These are phyloP conservation scores for Chaetura pelagica DNA, from an alignment of 2,113 vertebrate species.

Conservation along the genomic window DNA sequence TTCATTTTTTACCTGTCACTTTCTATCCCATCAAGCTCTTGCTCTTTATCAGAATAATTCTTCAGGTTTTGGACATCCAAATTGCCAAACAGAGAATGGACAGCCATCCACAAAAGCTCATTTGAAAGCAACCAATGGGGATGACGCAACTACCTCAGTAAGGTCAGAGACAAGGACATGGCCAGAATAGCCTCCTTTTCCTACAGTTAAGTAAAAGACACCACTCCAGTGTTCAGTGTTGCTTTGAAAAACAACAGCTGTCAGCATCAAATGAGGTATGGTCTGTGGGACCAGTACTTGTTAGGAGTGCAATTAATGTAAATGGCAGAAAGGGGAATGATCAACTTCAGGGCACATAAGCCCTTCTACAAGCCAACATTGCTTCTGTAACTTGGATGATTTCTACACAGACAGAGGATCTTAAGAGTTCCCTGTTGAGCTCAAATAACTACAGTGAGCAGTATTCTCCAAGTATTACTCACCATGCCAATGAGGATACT, in stretches of 20 bases:
- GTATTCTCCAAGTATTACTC: not conserved
- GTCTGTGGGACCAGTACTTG: not conserved
- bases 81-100: not conserved
- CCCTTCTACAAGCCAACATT: not conserved
- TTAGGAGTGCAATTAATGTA: not conserved
- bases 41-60: not conserved
- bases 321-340: not conserved
- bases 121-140: not conserved
- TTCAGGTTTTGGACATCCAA: not conserved
- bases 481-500: not conserved
- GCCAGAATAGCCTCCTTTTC: not conserved
- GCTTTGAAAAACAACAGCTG: not conserved
- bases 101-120: not conserved
- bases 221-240: not conserved
- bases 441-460: not conserved
- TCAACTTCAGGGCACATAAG: not conserved
- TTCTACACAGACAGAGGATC: not conserved
- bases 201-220: not conserved
- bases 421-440: not conserved
- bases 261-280: not conserved
- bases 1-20: not conserved
- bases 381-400: not conserved
- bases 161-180: not conserved
- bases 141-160: slow-evolving; percentile 14
- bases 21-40: not conserved